Base-by-base conservation (phyloP, 2,888 invertebrate genomes). In the Acanthacorydalis orientalis region DNA sequence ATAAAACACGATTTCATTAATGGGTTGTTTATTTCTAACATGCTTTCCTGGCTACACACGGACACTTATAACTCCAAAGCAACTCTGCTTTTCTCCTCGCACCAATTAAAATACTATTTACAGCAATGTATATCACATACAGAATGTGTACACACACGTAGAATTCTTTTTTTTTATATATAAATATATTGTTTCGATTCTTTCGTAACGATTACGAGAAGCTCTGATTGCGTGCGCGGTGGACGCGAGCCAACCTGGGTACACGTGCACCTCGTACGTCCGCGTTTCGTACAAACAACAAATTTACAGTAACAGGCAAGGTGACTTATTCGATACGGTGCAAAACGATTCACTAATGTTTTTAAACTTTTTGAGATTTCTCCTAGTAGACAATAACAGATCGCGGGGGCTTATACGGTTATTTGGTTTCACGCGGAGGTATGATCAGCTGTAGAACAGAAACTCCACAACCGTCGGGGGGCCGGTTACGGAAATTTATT, bases 101-200 rank as follows among this genome's bases (percentile, higher is more conserved):
- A 41, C 41, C 41, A 41, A 41, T 41, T 41, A 23, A 41, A 41
- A 41, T 38, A 41, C 41, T 41, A 41, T 41, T 12, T 41, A 41
- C 41, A 41, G 16, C 23, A 12, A 12, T 37, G 41, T 41, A 41
- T 41, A 41, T 41, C 41, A 41, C 41, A 41, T 41, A 16, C 11
- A 15, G 16, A 31, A 41, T 16, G 31, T 41, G 41, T 41, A 31
- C 31, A 41, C 41, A 41, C 38, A 38, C 23, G 31, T 16, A 31
- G 31, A 16, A 23, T 41, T 31, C 10, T 14, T 41, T 41, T 41
- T 41, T 41, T 41, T 23, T 23, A 41, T 41, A 23, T 41, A 41
- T 23, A 41, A 23, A 8, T 41, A 41, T 41, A 41, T 41, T 23
- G 9, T 23, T 23, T 41, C 31, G 15, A 38, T 41, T 23, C 11